Conservation (phyloP, 2,888 invertebrate genomes). For the Hirtodrosophila confusa region DNA sequence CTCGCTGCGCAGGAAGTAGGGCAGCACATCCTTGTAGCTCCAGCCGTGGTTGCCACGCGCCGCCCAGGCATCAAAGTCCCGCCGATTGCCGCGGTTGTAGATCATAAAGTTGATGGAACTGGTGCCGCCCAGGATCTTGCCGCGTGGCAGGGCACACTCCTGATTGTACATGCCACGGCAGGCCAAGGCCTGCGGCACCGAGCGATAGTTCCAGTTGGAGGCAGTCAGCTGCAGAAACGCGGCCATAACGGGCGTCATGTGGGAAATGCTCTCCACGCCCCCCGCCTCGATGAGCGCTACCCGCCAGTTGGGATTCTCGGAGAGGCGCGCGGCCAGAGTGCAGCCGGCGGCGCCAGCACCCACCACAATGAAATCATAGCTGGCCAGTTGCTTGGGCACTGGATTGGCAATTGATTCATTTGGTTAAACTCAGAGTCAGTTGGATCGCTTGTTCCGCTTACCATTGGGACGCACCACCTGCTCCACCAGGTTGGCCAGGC, state of each 20-base stretch:
- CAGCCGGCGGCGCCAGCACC: constrained; percentile 93
- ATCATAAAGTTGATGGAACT: constrained; percentile 88
- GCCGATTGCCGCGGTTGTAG: constrained; percentile 89
- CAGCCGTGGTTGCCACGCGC: constrained; percentile 89
- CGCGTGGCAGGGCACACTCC: constrained; percentile 85
- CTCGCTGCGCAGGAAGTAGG: constrained; percentile 87
- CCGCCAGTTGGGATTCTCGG: constrained; percentile 84
- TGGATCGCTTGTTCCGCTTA: constrained; percentile 17
- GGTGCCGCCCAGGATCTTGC: constrained; percentile 86
- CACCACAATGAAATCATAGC: constrained; percentile 93
- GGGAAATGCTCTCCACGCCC: constrained; percentile 82
- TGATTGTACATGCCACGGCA: constrained; percentile 85
- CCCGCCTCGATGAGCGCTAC: constrained; percentile 86
- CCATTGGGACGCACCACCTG: constrained; percentile 54
- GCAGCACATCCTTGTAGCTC: constrained; percentile 87
- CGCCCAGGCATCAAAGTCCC: constrained; percentile 90
- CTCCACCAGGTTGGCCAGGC: constrained; percentile 59
- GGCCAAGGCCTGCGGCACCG: constrained; percentile 87
- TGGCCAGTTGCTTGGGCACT: constrained; percentile 82
- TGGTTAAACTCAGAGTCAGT: no score
- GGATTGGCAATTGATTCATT: not conserved
- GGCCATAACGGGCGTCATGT: constrained; percentile 79
- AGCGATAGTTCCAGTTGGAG: constrained; percentile 89
- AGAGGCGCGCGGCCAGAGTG: constrained; percentile 83
- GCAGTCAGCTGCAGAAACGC: constrained; percentile 82